Evolutionary conservation across 2,888 invertebrate species (phyloP), one percentile per base, ranked within the genome.

Genomic region (Alloscopus bannaensis): DNA sequence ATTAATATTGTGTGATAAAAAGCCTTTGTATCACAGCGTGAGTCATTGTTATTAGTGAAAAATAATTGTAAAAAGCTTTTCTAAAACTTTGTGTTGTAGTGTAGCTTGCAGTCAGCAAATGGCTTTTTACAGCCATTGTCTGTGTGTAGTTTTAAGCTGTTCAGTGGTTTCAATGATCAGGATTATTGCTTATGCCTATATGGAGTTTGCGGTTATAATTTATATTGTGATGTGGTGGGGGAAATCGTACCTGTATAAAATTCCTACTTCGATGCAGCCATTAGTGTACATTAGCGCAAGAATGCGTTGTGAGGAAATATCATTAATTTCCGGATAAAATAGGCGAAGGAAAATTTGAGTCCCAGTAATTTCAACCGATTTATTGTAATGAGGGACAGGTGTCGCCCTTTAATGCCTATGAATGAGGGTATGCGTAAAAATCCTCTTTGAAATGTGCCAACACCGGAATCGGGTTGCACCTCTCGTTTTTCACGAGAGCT

Each of bases 191-290:
- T n/a, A n/a, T n/a, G n/a, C n/a, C n/a, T n/a, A n/a, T 31, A 16
- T 29, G 2, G 29, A 52, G 3, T 16, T 13, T 40, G 42, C 8
- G 20, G 28, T 36, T n/a, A 26, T 24, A 66, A 16, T 57, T n/a
- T n/a, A n/a, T n/a, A n/a, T n/a, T n/a, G n/a, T n/a, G n/a, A n/a
- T n/a, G n/a, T 16, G 6, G 24, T 55, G 59, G 1, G 55, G 57
- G 65, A 42, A 73, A 73, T 73, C 45, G 24, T 65, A 73, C 73
- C 73, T 73, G 73, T 65, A 65, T 65, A 65, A 71, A 59, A 62
- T 62, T 72, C 50, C 50, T 29, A 29, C 22, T 50, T 60, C 60
- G 60, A 42, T 71, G n/a, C 3, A n/a, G n/a, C n/a, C n/a, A 45
- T 45, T 45, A n/a, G 3, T 26, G 26, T 20, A 29, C 29, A 59